phyloP scores from a whole-genome alignment of 2,888 invertebrate species.

The Biston stratarius region DNA sequence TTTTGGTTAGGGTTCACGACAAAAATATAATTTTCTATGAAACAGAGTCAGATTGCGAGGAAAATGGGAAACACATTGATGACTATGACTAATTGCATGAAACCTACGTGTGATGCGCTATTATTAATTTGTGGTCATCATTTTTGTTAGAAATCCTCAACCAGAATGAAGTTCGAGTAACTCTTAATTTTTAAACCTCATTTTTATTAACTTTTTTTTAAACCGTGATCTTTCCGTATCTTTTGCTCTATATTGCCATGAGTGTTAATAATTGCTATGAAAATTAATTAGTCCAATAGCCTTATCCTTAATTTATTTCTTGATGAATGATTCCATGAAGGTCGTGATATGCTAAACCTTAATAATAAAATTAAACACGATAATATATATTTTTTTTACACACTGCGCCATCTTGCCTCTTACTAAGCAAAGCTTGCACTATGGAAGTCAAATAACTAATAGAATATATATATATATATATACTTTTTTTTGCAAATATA shows the following conservation, averaged over 20 bases:
- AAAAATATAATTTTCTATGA: slow-evolving; percentile 49
- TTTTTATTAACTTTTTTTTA: no score
- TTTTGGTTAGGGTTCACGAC: no score
- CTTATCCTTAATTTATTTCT: background rate
- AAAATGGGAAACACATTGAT: slow-evolving; percentile 52
- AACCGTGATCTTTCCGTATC: no score
- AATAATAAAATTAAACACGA: no score
- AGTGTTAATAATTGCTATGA: background rate
- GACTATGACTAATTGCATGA: slow-evolving; percentile 41
- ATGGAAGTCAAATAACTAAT: no score
- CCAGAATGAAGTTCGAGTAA: background rate
- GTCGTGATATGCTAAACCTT: no score
- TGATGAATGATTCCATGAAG: background rate
- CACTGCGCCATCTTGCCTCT: no score
- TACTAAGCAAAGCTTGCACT: no score
- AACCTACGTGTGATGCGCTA: background rate
- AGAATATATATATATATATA: no score
- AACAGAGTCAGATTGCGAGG: slow-evolving; percentile 50
- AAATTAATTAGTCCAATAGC: background rate
- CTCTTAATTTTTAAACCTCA: background rate
- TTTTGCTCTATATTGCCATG: no score
- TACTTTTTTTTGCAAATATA: no score
- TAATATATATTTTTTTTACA: no score
- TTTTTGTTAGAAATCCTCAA: background rate
- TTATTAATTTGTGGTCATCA: background rate